phyloP scores from a whole-genome alignment of 2,797 vertebrate genomes.

The Micromesistius poutassou region DNA sequence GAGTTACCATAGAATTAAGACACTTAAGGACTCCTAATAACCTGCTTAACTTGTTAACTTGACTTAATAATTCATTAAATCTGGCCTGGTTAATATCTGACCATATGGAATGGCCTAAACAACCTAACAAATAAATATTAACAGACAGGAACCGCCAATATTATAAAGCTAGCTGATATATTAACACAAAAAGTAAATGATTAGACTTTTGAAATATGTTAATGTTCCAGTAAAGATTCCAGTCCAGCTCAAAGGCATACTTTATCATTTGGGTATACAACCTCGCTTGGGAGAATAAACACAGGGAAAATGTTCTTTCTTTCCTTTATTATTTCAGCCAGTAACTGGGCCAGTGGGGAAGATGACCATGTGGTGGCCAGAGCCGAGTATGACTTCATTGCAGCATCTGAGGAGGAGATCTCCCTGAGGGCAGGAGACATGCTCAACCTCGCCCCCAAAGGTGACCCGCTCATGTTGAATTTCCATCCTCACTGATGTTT shows the following conservation, averaged over 20 bases:
- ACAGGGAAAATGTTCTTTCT: not conserved
- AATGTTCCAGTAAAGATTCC: not conserved
- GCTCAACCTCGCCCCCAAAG: constrained; percentile 94
- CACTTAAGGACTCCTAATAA: not conserved
- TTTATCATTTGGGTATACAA: not conserved
- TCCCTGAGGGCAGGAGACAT: constrained; percentile 88
- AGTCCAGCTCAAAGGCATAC: not conserved
- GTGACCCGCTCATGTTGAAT: constrained; percentile 58
- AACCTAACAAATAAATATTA: not conserved
- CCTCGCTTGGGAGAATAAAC: not conserved
- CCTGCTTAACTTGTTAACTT: not conserved
- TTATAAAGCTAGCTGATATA: not conserved
- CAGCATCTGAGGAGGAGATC: constrained; percentile 90
- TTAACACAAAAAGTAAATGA: not conserved
- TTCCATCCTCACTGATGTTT: not conserved
- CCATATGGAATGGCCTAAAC: not conserved
- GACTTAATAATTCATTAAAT: not conserved
- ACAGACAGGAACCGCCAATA: not conserved
- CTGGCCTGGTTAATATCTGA: not conserved
- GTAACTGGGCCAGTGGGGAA: constrained; percentile 89
- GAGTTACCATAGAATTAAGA: not conserved
- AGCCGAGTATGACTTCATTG: constrained; percentile 90
- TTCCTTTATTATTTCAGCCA: constrained; percentile 55
- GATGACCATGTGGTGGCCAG: constrained; percentile 94
- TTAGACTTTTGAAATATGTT: not conserved